Evolutionary conservation across 2,113 vertebrate species (phyloP), one percentile per base, ranked within the genome.

Genomic region (Mesembrinibis cayennensis): DNA sequence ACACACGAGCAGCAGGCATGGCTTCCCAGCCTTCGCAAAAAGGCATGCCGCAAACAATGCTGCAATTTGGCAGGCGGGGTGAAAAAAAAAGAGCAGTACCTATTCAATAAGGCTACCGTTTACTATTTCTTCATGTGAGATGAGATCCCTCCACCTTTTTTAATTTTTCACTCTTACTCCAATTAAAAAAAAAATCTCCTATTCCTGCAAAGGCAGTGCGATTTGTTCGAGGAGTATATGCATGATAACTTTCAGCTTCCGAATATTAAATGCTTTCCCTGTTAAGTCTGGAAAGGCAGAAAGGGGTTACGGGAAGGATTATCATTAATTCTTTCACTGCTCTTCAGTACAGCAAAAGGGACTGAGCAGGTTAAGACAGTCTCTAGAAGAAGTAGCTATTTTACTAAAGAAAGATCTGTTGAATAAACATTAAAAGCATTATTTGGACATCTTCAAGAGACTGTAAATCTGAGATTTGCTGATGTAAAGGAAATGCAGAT

Each of bases 391-490:
- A 66, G 73, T 4, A 76, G 36, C 7, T 80, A 47, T 52, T 91
- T 89, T 72, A 89, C 62, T 93, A 77, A 82, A n/a, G n/a, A 66
- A 91, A 76, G 65, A 55, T 85, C 62, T 72, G 65, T 87, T 87
- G 26, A 88, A 96, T 69, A 94, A 92, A 96, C 71, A 95, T 71
- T 83, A 94, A 92, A 70, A 95, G 62, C 26, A 82, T 91, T 47
- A 71, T 72, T 80, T 84, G 86, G 40, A 73, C 66, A 16, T 82
- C 84, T 96, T 87, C 80, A 85, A 93, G 81, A 87, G 53, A 71
- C 45, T 88, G 66, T 76, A 94, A 94, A 95, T 73, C 49, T 2
- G 3, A 79, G 89, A 92, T 92, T 52, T 87, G 80, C 65, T 95
- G 77, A 96, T 81, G 40, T 2, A 79, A 52, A 85, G 26, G 61